Base-by-base conservation (phyloP, 2,113 vertebrate genomes). In the Heloderma charlesbogerti region DNA sequence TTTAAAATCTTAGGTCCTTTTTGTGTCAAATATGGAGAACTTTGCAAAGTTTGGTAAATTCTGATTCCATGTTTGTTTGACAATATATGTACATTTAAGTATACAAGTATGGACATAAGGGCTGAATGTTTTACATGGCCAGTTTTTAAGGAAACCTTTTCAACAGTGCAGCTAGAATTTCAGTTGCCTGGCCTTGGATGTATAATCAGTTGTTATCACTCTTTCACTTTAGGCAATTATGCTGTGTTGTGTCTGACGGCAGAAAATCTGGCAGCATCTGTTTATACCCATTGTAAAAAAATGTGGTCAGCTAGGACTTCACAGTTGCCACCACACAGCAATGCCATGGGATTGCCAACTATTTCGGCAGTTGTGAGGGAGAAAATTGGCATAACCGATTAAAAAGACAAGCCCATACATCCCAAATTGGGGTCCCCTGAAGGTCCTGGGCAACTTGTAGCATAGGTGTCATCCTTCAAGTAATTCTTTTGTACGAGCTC, bases 191-290 rank as follows among this genome's bases (percentile, higher is more conserved):
- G 66, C 40, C 20, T 20, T 71, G 40, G 4, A 45, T 71, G 67
- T 71, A 3, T 86, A 86, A 71, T 86, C 67, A 71, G 25, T 71
- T 51, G 84, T 86, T 71, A 71, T 71, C 84, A 85, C 16, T 71
- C 3, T 45, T 69, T 45, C 27, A 48, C 84, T 85, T 71, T 85
- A 69, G 66, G 43, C 84, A 45, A 34, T 69, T 48, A 18, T 51
- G 66, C 43, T 86, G 20, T 48, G 9, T 86, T 40, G 48, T 51
- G 43, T 85, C 57, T 84, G 81, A 57, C 40, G 57, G 81, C n/a
- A 40, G 57, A 84, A 84, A 83, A 84, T 66, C 81, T 84, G 57
- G 81, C 81, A 67, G 60, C 63, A 84, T 84, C 60, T 84, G 63
- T 45, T 63, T 66, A 67, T 84, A 84, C 22, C 66, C 29, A 66